These are phyloP conservation scores for Microplitis manilae DNA, from an alignment of 2,888 invertebrate species.

Conservation along the genomic window DNA sequence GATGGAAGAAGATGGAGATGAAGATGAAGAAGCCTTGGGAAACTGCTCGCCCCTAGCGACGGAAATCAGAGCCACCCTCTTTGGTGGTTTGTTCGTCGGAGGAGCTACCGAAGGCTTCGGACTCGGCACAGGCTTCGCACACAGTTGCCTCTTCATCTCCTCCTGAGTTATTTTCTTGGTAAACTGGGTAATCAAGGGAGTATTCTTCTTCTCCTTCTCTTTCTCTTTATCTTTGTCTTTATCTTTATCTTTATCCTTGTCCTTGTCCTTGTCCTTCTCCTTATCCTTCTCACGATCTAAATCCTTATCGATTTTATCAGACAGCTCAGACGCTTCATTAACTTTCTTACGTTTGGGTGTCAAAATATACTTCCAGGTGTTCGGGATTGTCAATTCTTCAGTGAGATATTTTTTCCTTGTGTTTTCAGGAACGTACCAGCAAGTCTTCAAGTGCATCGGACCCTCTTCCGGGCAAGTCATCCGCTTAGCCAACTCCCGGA, in stretches of 20 bases:
- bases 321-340: slow-evolving; percentile 38
- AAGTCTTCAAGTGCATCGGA: slow-evolving; percentile 74
- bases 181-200: slow-evolving; percentile 73
- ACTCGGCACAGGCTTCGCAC: slow-evolving; percentile 43
- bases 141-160: slow-evolving; percentile 65
- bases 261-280: slow-evolving; percentile 45
- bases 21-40: slow-evolving; percentile 43
- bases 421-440: slow-evolving; percentile 79
- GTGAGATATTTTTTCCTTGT: slow-evolving; percentile 74
- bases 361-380: slow-evolving; percentile 75
- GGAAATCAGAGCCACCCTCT: slow-evolving; percentile 63
- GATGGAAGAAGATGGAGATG: slow-evolving; percentile 43
- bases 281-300: slow-evolving; percentile 49
- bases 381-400: slow-evolving; percentile 73
- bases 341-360: slow-evolving; percentile 53
- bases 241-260: slow-evolving; percentile 47
- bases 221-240: slow-evolving; percentile 37
- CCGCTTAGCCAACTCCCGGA: slow-evolving; percentile 78
- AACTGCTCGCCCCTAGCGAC: slow-evolving; percentile 61
- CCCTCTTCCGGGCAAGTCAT: slow-evolving; percentile 75
- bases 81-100: slow-evolving; percentile 54
- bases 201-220: slow-evolving; percentile 62
- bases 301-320: slow-evolving; percentile 50
- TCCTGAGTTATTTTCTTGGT: slow-evolving; percentile 69
- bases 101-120: slow-evolving; percentile 48